These are phyloP conservation scores for Escarpia spicata DNA, from an alignment of 2,888 invertebrate species.

Conservation along the genomic window DNA sequence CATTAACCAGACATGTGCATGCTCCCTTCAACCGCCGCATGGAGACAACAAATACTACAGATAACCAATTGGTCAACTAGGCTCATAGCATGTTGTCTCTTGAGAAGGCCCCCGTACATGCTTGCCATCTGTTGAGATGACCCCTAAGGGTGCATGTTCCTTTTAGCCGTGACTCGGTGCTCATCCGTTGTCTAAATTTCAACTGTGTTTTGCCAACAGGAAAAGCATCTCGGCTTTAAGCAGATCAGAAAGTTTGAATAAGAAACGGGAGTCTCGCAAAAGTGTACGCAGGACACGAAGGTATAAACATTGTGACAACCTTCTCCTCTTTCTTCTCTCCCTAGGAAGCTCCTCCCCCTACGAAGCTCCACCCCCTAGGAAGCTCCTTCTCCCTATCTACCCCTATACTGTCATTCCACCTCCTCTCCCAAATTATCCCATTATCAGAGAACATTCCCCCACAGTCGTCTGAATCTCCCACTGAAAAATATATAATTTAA, in stretches of 20 bases:
- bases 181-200: not conserved
- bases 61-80: not conserved
- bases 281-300: slow-evolving; percentile 41
- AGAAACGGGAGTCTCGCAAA: slow-evolving; percentile 34
- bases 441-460: not conserved
- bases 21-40: not conserved
- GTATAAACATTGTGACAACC: slow-evolving; percentile 27
- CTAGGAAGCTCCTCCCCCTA: not conserved
- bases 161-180: not conserved
- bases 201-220: not conserved
- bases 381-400: not conserved
- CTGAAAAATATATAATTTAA: not conserved
- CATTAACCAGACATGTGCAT: not conserved
- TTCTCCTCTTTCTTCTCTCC: not conserved
- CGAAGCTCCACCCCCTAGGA: too few species aligned
- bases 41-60: not conserved
- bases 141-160: not conserved
- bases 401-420: not conserved
- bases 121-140: not conserved
- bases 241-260: slow-evolving; percentile 78
- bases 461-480: not conserved
- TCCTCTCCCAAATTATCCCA: not conserved
- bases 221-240: slow-evolving; percentile 16
- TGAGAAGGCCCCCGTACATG: not conserved
- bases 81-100: not conserved